These are phyloP conservation scores for Tichodroma muraria DNA, from an alignment of 2,113 vertebrate genomes.

Conservation along the genomic window DNA sequence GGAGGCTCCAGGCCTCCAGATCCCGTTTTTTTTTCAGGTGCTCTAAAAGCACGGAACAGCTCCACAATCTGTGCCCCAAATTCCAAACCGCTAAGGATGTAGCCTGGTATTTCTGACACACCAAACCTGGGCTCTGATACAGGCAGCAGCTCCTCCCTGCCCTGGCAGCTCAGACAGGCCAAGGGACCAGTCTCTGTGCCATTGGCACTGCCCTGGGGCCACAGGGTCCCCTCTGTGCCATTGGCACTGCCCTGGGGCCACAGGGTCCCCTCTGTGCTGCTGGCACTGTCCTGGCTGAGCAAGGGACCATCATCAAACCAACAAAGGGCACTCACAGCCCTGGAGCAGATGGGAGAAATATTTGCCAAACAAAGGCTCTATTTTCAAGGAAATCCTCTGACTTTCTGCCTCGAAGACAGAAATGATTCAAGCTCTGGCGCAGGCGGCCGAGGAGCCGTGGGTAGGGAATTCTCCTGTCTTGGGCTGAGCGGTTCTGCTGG, in stretches of 20 bases:
- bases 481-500: not conserved
- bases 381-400: slow-evolving; percentile 12
- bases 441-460: not conserved
- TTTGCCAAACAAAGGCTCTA: slow-evolving; percentile 25
- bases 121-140: not conserved
- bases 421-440: not conserved
- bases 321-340: not conserved
- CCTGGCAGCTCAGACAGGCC: not conserved
- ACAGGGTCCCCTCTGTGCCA: not conserved
- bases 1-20: slow-evolving; percentile 1
- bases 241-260: not conserved
- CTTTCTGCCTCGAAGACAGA: not conserved
- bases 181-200: not conserved
- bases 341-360: not conserved
- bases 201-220: rapidly evolving
- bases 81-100: slow-evolving; percentile 40
- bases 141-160: not conserved
- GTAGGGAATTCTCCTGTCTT: not conserved
- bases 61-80: slow-evolving; percentile 2
- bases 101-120: slow-evolving; percentile 21
- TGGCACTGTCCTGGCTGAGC: not conserved
- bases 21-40: not conserved
- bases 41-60: not conserved
- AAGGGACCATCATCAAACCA: not conserved
- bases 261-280: too few relatives aligned